phyloP scores from a whole-genome alignment of 2,797 vertebrate species.

The Sebastes nivosus region DNA sequence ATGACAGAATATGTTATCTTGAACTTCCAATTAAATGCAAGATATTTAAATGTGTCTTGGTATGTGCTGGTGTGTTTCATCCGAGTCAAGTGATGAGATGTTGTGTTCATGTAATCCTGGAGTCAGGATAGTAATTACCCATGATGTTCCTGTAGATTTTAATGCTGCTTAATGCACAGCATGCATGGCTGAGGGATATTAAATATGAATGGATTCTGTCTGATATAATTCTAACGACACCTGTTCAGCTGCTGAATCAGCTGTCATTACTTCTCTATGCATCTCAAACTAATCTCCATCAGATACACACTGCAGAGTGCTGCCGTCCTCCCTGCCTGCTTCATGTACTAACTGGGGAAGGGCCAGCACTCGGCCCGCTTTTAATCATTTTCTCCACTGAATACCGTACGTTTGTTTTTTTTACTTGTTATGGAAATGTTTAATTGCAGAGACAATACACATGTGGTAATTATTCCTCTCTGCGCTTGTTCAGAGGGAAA shows the following conservation, averaged over 20 bases:
- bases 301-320: not conserved
- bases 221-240: slow-evolving; percentile 34
- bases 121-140: slow-evolving; percentile 23
- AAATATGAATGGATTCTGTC: slow-evolving; percentile 42
- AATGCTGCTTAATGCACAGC: slow-evolving; percentile 10
- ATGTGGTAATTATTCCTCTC: slow-evolving; percentile 16
- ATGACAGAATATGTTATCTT: not conserved
- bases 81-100: not conserved
- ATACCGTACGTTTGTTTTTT: not conserved
- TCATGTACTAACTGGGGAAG: not conserved
- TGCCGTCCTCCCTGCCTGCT: not conserved
- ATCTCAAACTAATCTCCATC: slow-evolving; percentile 23
- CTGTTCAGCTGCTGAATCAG: slow-evolving; percentile 49
- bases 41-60: not conserved
- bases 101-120: not conserved
- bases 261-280: slow-evolving; percentile 12
- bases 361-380: not conserved
- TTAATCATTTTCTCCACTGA: slow-evolving; percentile 16
- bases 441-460: not conserved
- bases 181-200: not conserved
- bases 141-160: not conserved
- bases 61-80: slow-evolving; percentile 8
- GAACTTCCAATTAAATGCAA: not conserved
- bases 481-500: slow-evolving; percentile 5
- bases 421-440: not conserved